phyloP scores from a whole-genome alignment of 2,113 vertebrate genomes.

The Gila orcuttii region DNA sequence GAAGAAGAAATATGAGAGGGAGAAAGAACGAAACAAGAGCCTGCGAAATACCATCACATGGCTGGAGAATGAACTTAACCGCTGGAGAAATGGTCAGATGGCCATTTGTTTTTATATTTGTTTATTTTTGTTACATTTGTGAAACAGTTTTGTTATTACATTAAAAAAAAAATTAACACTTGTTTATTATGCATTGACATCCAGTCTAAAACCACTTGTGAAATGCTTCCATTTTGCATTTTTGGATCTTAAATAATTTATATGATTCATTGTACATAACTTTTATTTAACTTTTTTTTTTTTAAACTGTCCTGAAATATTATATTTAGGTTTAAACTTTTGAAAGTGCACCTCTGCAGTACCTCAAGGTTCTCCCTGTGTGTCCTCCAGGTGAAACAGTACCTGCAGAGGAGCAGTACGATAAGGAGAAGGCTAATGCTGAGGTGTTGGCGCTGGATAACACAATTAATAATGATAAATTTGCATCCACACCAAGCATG shows the following conservation, averaged over 20 bases:
- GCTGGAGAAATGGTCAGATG: constrained; percentile 90
- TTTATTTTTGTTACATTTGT: constrained; percentile 8
- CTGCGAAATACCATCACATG: constrained; percentile 91
- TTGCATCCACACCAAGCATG: constrained; percentile 83
- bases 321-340: not conserved
- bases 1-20: constrained; percentile 97
- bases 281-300: not conserved
- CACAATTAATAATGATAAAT: constrained; percentile 85
- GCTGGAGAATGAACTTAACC: constrained; percentile 96
- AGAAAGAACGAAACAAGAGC: constrained; percentile 94
- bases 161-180: not conserved
- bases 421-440: constrained; percentile 93
- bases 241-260: not conserved
- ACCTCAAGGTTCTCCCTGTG: not conserved
- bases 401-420: constrained; percentile 92
- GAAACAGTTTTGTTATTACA: not conserved
- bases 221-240: not conserved
- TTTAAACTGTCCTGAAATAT: not conserved
- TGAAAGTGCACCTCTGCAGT: constrained; percentile 3
- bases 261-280: not conserved
- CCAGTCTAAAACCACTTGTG: not conserved
- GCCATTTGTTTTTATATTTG: not conserved
- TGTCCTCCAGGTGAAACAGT: constrained; percentile 86
- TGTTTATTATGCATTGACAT: not conserved
- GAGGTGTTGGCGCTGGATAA: constrained; percentile 91